Conservation (phyloP, 2,797 vertebrate species). For the Poecilia velifera region DNA sequence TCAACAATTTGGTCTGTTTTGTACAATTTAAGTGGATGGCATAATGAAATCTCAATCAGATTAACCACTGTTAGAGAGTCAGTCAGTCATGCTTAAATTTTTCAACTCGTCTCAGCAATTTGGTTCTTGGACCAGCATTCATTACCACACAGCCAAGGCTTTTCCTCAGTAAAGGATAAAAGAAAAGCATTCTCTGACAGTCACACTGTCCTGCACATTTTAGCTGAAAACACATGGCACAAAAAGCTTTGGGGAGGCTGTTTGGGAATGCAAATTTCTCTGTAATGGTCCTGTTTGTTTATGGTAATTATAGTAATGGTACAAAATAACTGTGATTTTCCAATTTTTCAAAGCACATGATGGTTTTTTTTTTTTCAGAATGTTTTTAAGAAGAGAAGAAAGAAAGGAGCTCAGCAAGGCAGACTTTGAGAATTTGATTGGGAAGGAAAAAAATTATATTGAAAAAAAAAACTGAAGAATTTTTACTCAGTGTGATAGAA, state of each 20-base stretch:
- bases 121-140: not conserved
- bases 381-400: constrained; percentile 17
- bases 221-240: not conserved
- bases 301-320: constrained; percentile 56
- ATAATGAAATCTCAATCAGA: constrained; percentile 1
- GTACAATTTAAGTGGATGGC: not conserved
- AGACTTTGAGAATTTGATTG: constrained; percentile 2
- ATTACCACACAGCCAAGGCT: constrained; percentile 6
- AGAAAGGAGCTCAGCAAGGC: not conserved
- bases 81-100: constrained; percentile 1
- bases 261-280: constrained; percentile 48
- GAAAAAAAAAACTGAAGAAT: not conserved
- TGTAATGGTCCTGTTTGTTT: constrained; percentile 62
- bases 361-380: constrained; percentile 24
- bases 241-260: constrained; percentile 11
- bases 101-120: constrained; percentile 3
- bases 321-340: constrained; percentile 57
- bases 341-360: constrained; percentile 45
- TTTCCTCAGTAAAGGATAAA: constrained; percentile 23
- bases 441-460: not conserved
- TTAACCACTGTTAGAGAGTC: not conserved
- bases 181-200: constrained; percentile 1
- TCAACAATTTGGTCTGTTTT: not conserved
- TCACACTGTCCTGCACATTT: constrained; percentile 24
- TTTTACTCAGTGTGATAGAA: not conserved